Conservation (phyloP, 2,888 invertebrate genomes). For the Aricia artaxerxes region DNA sequence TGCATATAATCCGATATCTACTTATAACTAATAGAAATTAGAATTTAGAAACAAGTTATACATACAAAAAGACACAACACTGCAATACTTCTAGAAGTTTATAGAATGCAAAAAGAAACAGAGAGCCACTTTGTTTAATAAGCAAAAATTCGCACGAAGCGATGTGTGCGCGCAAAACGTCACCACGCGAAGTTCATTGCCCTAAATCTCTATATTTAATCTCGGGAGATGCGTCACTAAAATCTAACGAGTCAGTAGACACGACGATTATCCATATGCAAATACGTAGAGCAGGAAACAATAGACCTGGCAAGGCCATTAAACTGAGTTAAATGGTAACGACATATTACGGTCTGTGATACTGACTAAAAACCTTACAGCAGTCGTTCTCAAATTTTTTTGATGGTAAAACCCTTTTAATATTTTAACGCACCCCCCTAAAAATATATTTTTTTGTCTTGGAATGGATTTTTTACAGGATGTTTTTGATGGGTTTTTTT, state of each 20-base stretch:
- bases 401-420: no score
- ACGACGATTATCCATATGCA: conserved; percentile 34
- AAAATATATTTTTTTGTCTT: no score
- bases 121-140: background rate
- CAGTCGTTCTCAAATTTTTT: no score
- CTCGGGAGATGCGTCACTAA: conserved; percentile 51
- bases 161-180: conserved; percentile 31
- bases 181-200: conserved; percentile 53
- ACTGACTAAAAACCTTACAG: background rate
- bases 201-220: conserved; percentile 65
- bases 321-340: background rate
- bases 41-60: background rate
- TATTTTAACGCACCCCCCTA: no score
- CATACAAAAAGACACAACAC: background rate
- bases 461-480: no score
- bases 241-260: conserved; percentile 47
- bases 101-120: background rate
- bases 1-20: no score
- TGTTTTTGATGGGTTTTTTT: no score
- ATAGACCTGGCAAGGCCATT: background rate
- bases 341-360: background rate
- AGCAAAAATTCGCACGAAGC: conserved; percentile 31
- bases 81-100: background rate
- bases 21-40: no score
- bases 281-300: background rate